A percentile compares a stretch with the other conserved stretches of the same genome.
phyloP scores from a whole-genome alignment of 2,888 invertebrate genomes.

The Drosophila paranaensis region DNA sequence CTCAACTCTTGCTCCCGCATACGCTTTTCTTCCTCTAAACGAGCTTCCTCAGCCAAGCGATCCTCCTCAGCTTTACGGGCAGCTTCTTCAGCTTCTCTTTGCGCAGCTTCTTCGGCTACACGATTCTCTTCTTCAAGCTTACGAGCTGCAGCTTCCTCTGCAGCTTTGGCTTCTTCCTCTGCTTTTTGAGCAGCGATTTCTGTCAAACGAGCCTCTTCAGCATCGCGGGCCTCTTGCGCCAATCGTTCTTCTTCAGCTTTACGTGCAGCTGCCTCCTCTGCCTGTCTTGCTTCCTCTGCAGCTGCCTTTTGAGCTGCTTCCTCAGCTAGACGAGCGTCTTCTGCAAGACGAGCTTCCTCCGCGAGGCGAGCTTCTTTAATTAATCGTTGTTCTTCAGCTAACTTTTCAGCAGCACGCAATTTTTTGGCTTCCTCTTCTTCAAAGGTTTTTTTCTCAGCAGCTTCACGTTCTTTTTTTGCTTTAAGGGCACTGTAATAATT shows the following conservation, averaged over 20 bases:
- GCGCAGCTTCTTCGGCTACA: slow-evolving; percentile 86
- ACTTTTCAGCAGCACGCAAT: slow-evolving; percentile 83
- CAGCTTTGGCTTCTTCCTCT: slow-evolving; percentile 85
- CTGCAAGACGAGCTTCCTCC: slow-evolving; percentile 83
- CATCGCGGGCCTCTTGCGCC: slow-evolving; percentile 84
- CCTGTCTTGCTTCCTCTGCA: slow-evolving; percentile 85
- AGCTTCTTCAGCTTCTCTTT: slow-evolving; percentile 44
- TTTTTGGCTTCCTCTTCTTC: slow-evolving; percentile 74
- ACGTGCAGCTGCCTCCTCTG: slow-evolving; percentile 85
- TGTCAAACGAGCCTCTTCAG: slow-evolving; percentile 85
- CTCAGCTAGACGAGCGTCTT: slow-evolving; percentile 84
- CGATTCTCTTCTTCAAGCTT: slow-evolving; percentile 87
- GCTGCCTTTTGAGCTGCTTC: slow-evolving; percentile 86
- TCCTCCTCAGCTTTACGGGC: slow-evolving; percentile 84
- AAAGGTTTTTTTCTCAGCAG: slow-evolving; percentile 83
- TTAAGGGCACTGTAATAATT: slow-evolving; percentile 85
- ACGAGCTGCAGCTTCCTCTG: slow-evolving; percentile 84
- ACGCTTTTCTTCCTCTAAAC: slow-evolving; percentile 85
- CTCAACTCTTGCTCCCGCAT: slow-evolving; percentile 86
- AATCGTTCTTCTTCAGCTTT: slow-evolving; percentile 68
- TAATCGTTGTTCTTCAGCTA: slow-evolving; percentile 7
- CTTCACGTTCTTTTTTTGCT: slow-evolving; percentile 86
- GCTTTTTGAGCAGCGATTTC: slow-evolving; percentile 86
- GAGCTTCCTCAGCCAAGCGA: slow-evolving; percentile 82
- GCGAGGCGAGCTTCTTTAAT: slow-evolving; percentile 71